Conservation (phyloP, 1,140 invertebrate genomes). For the Trichomalopsis sarcophagae region DNA sequence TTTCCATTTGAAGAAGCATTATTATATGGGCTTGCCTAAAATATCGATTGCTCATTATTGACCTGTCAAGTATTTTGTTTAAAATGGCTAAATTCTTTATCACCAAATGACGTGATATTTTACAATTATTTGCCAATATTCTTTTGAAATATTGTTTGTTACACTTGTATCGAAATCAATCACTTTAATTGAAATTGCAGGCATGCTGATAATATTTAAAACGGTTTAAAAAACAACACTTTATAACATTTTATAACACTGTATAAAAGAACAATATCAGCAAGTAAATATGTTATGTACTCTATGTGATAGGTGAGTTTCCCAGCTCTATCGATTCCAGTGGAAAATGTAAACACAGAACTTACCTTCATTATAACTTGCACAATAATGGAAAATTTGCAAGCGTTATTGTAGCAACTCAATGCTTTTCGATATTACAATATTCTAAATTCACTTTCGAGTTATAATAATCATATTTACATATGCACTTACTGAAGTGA, state of each 20-base stretch:
- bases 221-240: background rate
- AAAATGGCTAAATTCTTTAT: slow-evolving; percentile 2
- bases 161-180: background rate
- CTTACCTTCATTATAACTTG: slow-evolving; percentile 44
- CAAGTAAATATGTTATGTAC: background rate
- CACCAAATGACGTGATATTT: slow-evolving; percentile 3
- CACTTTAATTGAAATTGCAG: background rate
- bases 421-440: background rate
- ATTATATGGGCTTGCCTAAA: slow-evolving; percentile 61
- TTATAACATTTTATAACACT: background rate
- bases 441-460: slow-evolving; percentile 13
- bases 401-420: background rate
- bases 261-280: background rate
- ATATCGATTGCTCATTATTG: slow-evolving; percentile 35
- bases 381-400: background rate
- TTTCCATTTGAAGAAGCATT: slow-evolving; percentile 59
- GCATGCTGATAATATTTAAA: background rate
- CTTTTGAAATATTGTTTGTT: background rate
- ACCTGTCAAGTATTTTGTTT: slow-evolving; percentile 15
- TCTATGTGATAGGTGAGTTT: background rate
- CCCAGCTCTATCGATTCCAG: background rate
- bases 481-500: slow-evolving; percentile 62
- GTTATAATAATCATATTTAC: slow-evolving; percentile 28
- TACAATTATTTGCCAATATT: slow-evolving; percentile 40
- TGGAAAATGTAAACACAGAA: slow-evolving; percentile 40